Percentiles rank a stretch among this genome's conserved stretches.
phyloP scores from a whole-genome alignment of 2,888 invertebrate species.

The Archips crataeganus region DNA sequence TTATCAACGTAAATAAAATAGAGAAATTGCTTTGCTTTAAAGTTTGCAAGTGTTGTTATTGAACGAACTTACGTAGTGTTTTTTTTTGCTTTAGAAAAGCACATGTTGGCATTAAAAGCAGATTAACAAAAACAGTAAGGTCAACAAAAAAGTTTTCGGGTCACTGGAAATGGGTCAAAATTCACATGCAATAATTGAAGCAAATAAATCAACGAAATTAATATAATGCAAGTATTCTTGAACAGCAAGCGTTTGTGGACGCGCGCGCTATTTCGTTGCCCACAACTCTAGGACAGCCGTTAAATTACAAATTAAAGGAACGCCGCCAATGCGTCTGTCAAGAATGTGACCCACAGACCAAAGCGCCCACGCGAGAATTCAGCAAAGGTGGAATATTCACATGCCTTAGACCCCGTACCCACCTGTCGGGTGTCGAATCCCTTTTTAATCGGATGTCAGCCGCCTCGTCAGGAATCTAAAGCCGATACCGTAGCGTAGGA shows the following conservation, averaged over 20 bases:
- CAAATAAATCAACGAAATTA: too few species aligned
- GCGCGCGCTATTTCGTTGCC: not conserved
- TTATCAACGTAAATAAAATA: not conserved
- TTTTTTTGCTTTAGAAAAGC: too few species aligned
- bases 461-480: not conserved
- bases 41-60: not conserved
- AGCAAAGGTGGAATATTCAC: constrained; percentile 33
- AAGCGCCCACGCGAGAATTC: constrained; percentile 42
- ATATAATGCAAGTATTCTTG: not conserved
- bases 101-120: too few species aligned
- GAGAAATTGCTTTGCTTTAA: constrained; percentile 1
- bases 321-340: constrained; percentile 25
- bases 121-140: too few species aligned
- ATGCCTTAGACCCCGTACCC: constrained; percentile 12
- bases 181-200: too few species aligned
- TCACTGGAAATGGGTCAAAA: too few species aligned
- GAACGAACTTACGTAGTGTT: too few species aligned
- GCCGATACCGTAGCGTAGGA: too few species aligned
- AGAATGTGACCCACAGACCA: constrained; percentile 41
- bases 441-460: not conserved
- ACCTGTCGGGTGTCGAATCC: not conserved
- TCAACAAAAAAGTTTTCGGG: too few species aligned
- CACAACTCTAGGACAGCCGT: not conserved
- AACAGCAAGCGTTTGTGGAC: not conserved
- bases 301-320: constrained; percentile 21